Evolutionary conservation across 1,140 invertebrate species (phyloP), one percentile per base, ranked within the genome.

Genomic region (Nebria ingens): DNA sequence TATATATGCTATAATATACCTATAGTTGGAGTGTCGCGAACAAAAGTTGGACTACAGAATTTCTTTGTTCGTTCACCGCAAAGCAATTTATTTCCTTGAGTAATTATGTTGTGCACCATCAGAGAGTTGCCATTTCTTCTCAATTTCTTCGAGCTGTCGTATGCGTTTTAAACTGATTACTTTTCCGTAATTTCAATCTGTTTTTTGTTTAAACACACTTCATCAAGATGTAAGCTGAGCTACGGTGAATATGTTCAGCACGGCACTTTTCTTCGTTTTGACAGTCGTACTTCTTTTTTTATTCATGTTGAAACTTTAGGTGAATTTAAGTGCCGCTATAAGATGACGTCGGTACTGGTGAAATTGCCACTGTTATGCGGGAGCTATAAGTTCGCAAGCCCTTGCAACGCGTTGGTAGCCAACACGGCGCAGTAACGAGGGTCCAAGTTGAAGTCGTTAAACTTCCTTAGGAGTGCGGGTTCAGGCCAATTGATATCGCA

Each of bases 401-500:
- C 40, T 45, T 45, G 9, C 6, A 45, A 17, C 40, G 25, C 25
- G 40, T 45, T 45, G 17, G 6, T 45, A 45, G 40, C 17, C 40
- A 45, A 45, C 40, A 45, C 40, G 40, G 17, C 40, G 40, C 40
- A 17, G 40, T 45, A 45, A 45, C 40, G 40, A 45, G 40, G 40
- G 40, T 45, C 40, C 40, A 45, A 45, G 40, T 45, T 45, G 40
- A 45, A 45, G 40, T 45, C 40, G 40, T 45, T 45, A 45, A 45
- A 45, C 40, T 45, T 45, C 17, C 40, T 45, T 45, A 45, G 40
- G 17, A 45, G 40, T 45, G 40, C 15, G 40, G 40, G 40, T 45
- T 45, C 40, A 17, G 40, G 40, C 40, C 40, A 45, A 45, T 45
- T 45, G 40, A 45, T 45, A 45, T 45, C 40, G 40, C 40, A 45